Evolutionary conservation across 2,113 vertebrate genomes (phyloP), one percentile per base, ranked within the genome.

Genomic region (Archocentrus centrarchus): DNA sequence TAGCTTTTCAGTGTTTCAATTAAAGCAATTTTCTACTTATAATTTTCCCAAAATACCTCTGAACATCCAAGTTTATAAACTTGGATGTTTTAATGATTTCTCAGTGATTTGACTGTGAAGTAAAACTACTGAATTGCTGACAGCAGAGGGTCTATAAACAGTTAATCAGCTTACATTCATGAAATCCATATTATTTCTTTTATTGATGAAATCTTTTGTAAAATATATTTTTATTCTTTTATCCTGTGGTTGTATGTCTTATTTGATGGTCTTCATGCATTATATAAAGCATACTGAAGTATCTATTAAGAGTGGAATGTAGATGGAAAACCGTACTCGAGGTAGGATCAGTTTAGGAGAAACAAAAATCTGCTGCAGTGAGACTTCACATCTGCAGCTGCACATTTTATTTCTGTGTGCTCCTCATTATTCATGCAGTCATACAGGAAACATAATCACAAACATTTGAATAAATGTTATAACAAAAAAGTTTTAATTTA

Each of bases 1-100:
- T 73, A 73, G 5, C 17, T 68, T 59, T 63, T 18, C 13, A 30
- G 5, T 61, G 11, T 86, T 78, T 80, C 3, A 75, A 41, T 81
- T 70, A 81, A 24, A 20, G 47, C 32, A 7, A 0, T 7, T 61
- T 50, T 66, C 1, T 18, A 18, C 20, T 17, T 15, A 81, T 35
- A 41, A 24, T 47, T 66, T 62, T 24, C 13, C 5, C 64, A 59
- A 55, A 58, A 50, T 0, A 7, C 8, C 17, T 81, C 15, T 27
- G 7, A 15, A 32, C 37, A 2, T 50, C 24, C 44, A 59, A 15
- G 6, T n/a, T 53, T 41, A 18, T 32, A 32, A 32, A 32, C 32
- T 32, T 32, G 5, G 6, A 32, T 32, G 22, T 15, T 27, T 68
- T 41, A 47, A 41, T 68, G 17, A 68, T 68, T 68, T 68, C 14